Conservation (phyloP, 2,888 invertebrate genomes). For the Philereme transversata region DNA sequence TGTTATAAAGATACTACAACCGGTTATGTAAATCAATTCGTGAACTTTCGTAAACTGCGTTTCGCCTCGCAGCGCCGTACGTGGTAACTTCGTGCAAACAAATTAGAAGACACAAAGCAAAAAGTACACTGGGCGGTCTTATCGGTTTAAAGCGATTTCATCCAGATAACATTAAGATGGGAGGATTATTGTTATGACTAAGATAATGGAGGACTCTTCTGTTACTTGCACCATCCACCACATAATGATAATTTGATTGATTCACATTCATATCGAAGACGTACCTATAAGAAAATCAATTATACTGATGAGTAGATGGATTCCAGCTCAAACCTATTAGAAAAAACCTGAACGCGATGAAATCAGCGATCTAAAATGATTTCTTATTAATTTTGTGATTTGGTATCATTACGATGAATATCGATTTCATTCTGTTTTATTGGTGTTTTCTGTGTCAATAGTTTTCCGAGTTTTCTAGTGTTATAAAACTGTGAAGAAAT, state of each 20-base stretch:
- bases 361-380: slow-evolving; percentile 19
- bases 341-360: slow-evolving; percentile 11
- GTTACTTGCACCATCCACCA: slow-evolving; percentile 41
- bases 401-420: slow-evolving; percentile 14
- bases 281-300: slow-evolving; percentile 58
- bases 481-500: slow-evolving; percentile 1
- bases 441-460: slow-evolving; percentile 10
- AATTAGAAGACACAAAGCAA: no score
- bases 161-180: no score
- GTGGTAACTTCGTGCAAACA: no score
- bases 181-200: no score
- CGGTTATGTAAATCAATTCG: no score
- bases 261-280: slow-evolving; percentile 63
- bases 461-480: slow-evolving; percentile 4
- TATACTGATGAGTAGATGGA: slow-evolving; percentile 55
- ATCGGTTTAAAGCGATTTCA: no score
- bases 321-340: slow-evolving; percentile 19
- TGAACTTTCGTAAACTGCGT: no score
- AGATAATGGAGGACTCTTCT: slow-evolving; percentile 7
- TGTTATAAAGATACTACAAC: no score
- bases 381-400: slow-evolving; percentile 13
- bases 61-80: no score
- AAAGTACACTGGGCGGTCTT: no score
- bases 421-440: slow-evolving; percentile 28
- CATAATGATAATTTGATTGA: slow-evolving; percentile 70